Evolutionary conservation across 1,140 invertebrate genomes (phyloP).

Genomic region (Lordiphosa mommai): DNA sequence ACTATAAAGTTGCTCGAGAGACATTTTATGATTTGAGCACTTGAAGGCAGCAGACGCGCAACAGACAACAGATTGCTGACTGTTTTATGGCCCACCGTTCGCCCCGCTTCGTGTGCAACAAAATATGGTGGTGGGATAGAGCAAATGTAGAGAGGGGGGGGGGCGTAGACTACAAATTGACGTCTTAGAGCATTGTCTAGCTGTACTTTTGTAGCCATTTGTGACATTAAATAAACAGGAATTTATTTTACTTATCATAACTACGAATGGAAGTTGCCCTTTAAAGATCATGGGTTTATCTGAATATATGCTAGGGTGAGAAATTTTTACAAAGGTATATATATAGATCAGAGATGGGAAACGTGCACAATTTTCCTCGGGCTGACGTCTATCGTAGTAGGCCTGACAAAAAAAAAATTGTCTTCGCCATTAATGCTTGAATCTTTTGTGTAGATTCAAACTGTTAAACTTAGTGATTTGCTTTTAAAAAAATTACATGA

Average conservation of each 20-base stretch:
- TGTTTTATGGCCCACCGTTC: slow-evolving; percentile 54
- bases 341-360: too few species aligned
- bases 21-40: slow-evolving; percentile 77
- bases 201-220: slow-evolving; percentile 54
- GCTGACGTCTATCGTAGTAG: too few species aligned
- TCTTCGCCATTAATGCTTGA: too few species aligned
- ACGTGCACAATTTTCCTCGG: too few species aligned
- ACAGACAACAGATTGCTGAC: slow-evolving; percentile 73
- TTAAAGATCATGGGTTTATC: too few species aligned
- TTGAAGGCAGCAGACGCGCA: slow-evolving; percentile 71
- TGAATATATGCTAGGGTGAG: too few species aligned
- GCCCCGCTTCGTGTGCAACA: slow-evolving; percentile 3
- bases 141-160: neutral
- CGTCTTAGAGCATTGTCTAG: slow-evolving; percentile 34
- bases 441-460: too few species aligned
- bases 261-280: neutral
- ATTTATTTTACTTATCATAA: neutral
- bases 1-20: slow-evolving; percentile 74
- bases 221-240: slow-evolving; percentile 57
- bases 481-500: too few species aligned
- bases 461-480: too few species aligned
- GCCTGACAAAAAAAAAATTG: too few species aligned
- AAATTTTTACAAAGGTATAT: too few species aligned
- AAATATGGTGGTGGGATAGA: slow-evolving; percentile 4
- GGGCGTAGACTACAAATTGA: slow-evolving; percentile 50